Evolutionary conservation across 2,888 invertebrate genomes (phyloP).

Genomic region (Cephus pygmeus): DNA sequence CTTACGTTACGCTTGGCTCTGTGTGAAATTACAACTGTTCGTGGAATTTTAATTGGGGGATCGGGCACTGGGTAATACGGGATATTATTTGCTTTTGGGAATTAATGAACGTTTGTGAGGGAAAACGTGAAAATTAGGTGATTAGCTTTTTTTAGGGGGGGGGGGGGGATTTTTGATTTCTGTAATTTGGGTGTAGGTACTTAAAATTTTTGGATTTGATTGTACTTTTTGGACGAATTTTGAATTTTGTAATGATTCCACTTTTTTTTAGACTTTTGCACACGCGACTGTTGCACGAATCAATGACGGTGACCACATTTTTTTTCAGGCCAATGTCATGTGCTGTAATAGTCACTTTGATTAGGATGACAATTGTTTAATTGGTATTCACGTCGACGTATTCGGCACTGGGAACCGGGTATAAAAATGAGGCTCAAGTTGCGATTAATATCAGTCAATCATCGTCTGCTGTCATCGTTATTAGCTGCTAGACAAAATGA

Average conservation of each 20-base stretch:
- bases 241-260: too few relatives aligned
- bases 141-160: neutral
- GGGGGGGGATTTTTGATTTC: neutral
- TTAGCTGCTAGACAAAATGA: slow-evolving; percentile 2
- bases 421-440: slow-evolving; percentile 11
- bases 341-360: slow-evolving; percentile 11
- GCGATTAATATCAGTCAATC: slow-evolving; percentile 18
- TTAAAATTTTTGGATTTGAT: too few relatives aligned
- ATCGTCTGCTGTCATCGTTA: slow-evolving; percentile 9
- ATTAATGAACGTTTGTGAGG: too few relatives aligned
- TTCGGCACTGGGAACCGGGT: slow-evolving; percentile 1
- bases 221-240: too few relatives aligned
- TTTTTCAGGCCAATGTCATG: slow-evolving; percentile 20
- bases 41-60: too few relatives aligned
- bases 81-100: too few relatives aligned
- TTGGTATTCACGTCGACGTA: slow-evolving; percentile 17
- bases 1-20: too few relatives aligned
- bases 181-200: neutral
- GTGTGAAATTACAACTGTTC: too few relatives aligned
- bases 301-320: slow-evolving; percentile 7
- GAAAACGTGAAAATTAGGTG: too few relatives aligned
- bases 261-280: too few relatives aligned
- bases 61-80: too few relatives aligned
- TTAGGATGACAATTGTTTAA: slow-evolving; percentile 11
- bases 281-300: neutral